Evolutionary conservation across 2,888 invertebrate genomes (phyloP).

Genomic region (Pilophorus perplexus): DNA sequence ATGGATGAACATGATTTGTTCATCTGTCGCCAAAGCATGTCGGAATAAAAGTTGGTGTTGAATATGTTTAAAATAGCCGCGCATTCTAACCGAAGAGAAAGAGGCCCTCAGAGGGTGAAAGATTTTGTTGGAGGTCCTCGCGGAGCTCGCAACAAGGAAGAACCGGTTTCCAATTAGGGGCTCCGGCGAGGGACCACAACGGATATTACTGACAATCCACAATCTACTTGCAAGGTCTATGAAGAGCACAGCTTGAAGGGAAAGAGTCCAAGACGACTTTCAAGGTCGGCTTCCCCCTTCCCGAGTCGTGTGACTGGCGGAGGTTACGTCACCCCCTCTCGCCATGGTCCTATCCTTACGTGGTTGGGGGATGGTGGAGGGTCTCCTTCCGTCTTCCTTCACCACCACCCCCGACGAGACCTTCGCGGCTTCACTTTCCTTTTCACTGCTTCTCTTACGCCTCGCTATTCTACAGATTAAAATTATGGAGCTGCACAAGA

Average conservation of each 20-base stretch:
- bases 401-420: not conserved
- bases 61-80: no score
- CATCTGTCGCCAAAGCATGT: no score
- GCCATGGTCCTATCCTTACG: not conserved
- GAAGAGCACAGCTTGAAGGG: no score
- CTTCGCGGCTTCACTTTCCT: constrained; percentile 18
- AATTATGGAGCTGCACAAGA: no score
- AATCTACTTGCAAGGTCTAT: no score
- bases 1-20: no score
- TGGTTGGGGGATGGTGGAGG: not conserved
- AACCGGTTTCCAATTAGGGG: constrained; percentile 14
- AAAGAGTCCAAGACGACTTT: not conserved
- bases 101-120: constrained; percentile 16
- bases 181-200: not conserved
- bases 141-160: constrained; percentile 6
- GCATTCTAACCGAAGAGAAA: no score
- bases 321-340: constrained; percentile 18
- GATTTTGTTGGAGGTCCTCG: not conserved
- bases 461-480: no score
- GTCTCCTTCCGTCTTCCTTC: constrained; percentile 11
- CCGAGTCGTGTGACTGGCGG: not conserved
- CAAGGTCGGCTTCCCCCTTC: not conserved
- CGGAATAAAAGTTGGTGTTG: no score
- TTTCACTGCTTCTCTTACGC: constrained; percentile 11
- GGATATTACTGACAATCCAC: no score